Evolutionary conservation across 2,797 vertebrate genomes (phyloP).

Genomic region (Hydrophis major): DNA sequence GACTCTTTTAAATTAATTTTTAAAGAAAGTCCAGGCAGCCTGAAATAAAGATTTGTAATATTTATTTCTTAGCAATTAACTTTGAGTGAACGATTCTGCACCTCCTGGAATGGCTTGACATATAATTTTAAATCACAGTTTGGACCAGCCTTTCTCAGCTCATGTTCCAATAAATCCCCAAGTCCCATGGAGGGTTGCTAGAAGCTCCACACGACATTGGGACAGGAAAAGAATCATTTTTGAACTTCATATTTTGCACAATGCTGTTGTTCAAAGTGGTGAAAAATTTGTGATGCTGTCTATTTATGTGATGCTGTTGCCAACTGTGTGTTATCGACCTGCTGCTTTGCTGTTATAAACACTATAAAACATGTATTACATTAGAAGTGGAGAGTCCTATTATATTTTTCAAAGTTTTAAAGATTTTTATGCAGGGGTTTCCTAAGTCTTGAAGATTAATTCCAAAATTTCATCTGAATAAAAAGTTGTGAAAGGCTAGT

Average conservation of each 20-base stretch:
- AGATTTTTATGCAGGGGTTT: background rate
- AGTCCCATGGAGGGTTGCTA: background rate
- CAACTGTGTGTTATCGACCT: background rate
- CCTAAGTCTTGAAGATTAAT: background rate
- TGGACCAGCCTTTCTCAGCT: background rate
- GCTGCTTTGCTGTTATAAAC: background rate
- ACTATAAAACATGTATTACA: background rate
- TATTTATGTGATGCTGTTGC: no score
- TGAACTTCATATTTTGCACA: background rate
- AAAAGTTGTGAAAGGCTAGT: background rate
- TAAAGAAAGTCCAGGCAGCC: background rate
- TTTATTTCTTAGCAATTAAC: conserved; percentile 15
- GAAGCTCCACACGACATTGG: background rate
- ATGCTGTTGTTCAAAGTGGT: background rate
- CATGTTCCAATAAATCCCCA: background rate
- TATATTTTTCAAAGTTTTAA: background rate
- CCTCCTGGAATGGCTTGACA: background rate
- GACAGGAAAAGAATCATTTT: background rate
- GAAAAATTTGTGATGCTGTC: background rate
- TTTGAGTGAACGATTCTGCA: background rate
- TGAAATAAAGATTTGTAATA: conserved; percentile 2
- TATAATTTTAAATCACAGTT: background rate
- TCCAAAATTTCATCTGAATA: background rate
- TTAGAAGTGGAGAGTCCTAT: background rate
- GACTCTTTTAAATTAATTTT: background rate